Evolutionary conservation across 2,888 invertebrate genomes (phyloP).

Genomic region (Periphyllus acericola): DNA sequence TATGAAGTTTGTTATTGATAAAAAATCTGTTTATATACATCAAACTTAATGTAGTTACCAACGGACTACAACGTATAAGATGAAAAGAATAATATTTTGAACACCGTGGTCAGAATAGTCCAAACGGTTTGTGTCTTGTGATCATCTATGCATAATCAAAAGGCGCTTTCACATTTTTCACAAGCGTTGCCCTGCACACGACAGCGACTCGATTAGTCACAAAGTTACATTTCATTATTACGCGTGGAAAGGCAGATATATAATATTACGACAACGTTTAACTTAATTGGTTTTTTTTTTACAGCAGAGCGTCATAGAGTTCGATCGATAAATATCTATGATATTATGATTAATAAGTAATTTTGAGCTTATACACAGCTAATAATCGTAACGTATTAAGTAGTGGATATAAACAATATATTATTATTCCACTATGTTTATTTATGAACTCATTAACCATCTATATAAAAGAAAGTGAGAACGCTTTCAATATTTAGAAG

Average conservation of each 20-base stretch:
- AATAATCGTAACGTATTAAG: not conserved
- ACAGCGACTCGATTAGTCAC: slow-evolving; percentile 3
- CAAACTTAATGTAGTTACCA: not conserved
- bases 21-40: not conserved
- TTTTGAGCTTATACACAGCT: not conserved
- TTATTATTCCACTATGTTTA: not conserved
- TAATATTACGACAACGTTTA: no score
- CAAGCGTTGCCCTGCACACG: not conserved
- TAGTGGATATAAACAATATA: not conserved
- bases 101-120: not conserved
- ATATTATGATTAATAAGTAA: no score
- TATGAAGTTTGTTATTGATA: not conserved
- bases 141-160: slow-evolving; percentile 4
- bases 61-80: not conserved
- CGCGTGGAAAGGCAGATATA: not conserved
- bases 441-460: slow-evolving; percentile 22
- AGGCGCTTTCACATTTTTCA: slow-evolving; percentile 29
- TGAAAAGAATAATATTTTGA: not conserved
- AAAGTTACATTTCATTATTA: not conserved
- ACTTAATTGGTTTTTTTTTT: no score
- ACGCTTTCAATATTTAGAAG: slow-evolving; percentile 9
- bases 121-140: slow-evolving; percentile 14
- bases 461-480: slow-evolving; percentile 32
- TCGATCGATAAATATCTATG: no score
- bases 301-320: no score